phyloP scores from a whole-genome alignment of 1,140 invertebrate genomes.

The Varroa destructor region DNA sequence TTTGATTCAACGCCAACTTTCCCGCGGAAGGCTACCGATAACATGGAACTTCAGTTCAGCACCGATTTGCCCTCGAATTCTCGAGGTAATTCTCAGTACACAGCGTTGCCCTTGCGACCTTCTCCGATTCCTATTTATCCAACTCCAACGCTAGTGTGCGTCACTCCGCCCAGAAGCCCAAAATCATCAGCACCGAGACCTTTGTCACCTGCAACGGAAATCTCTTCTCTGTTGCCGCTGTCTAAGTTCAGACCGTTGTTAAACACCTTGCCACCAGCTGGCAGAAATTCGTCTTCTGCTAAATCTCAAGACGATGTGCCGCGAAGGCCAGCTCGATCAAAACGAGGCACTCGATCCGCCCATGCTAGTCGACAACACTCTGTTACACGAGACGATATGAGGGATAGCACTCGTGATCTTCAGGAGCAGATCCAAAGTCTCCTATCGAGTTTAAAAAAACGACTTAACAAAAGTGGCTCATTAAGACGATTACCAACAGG shows the following conservation, averaged over 20 bases:
- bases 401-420: conserved; percentile 18
- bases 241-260: not conserved
- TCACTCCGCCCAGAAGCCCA: too few relatives aligned
- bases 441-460: conserved; percentile 5
- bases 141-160: too few relatives aligned
- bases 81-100: not conserved
- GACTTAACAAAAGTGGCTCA: conserved; percentile 23
- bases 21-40: not conserved
- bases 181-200: too few relatives aligned
- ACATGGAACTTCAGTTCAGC: conserved; percentile 7
- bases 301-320: not conserved
- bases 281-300: not conserved
- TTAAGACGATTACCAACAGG: not conserved
- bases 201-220: too few relatives aligned
- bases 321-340: conserved; percentile 6
- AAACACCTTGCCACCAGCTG: not conserved
- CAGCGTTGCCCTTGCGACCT: not conserved
- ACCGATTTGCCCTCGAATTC: not conserved
- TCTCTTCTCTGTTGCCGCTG: too few relatives aligned
- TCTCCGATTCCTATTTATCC: too few relatives aligned
- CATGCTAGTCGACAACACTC: conserved; percentile 11
- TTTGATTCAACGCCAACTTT: conserved; percentile 7
- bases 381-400: not conserved
- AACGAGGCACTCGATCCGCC: conserved; percentile 7
- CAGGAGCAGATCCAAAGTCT: conserved; percentile 25